phyloP scores from a whole-genome alignment of 2,888 invertebrate species.

The Octodonta nipae region DNA sequence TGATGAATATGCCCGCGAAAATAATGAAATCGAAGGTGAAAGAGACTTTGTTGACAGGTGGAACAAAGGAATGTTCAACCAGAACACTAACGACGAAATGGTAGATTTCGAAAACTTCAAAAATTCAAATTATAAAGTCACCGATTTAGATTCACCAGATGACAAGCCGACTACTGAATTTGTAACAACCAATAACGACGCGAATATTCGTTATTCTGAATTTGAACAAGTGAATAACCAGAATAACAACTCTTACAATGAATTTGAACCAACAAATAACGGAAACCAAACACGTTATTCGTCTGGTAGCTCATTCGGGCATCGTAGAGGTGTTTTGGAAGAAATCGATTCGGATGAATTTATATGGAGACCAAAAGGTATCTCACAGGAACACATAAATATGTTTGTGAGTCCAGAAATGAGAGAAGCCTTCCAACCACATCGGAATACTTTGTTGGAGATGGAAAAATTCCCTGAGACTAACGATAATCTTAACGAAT shows the following conservation, averaged over 20 bases:
- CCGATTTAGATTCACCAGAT: slow-evolving; percentile 24
- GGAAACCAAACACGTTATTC: slow-evolving; percentile 40
- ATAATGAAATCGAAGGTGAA: slow-evolving; percentile 39
- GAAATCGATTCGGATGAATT: slow-evolving; percentile 81
- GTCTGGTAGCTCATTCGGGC: slow-evolving; percentile 45
- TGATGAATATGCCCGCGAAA: slow-evolving; percentile 41
- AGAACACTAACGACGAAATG: slow-evolving; percentile 9
- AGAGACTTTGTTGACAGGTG: slow-evolving; percentile 29
- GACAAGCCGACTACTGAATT: slow-evolving; percentile 21
- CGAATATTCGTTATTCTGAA: slow-evolving; percentile 7
- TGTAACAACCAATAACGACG: slow-evolving; percentile 20
- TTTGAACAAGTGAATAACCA: no score
- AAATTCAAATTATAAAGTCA: slow-evolving; percentile 16
- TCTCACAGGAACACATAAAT: slow-evolving; percentile 70
- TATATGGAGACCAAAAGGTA: slow-evolving; percentile 67
- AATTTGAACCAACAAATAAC: slow-evolving; percentile 9
- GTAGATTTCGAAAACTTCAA: slow-evolving; percentile 8
- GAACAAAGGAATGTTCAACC: slow-evolving; percentile 32
- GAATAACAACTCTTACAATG: no score
- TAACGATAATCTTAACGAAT: slow-evolving; percentile 24
- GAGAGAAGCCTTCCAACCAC: slow-evolving; percentile 60
- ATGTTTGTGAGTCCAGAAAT: slow-evolving; percentile 67
- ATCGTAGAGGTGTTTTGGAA: slow-evolving; percentile 57
- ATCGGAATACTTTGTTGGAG: slow-evolving; percentile 49
- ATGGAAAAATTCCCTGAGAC: slow-evolving; percentile 37